These are phyloP conservation scores for Abscondita cerata DNA, from an alignment of 2,888 invertebrate species.

Conservation along the genomic window DNA sequence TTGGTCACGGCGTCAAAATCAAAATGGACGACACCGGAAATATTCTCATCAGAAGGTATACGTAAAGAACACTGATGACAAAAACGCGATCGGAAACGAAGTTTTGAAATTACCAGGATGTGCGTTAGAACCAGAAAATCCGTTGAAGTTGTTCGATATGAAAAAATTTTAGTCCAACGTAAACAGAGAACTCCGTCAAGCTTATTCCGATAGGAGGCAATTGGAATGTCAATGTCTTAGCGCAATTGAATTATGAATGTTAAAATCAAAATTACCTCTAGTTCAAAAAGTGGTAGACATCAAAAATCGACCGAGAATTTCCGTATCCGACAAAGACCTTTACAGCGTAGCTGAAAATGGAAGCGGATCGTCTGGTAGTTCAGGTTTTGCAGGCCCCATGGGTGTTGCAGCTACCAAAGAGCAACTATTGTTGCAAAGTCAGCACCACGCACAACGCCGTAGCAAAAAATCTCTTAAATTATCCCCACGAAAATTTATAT, in stretches of 20 bases:
- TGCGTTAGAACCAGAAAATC: conserved; percentile 88
- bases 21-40: conserved; percentile 96
- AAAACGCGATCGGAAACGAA: conserved; percentile 91
- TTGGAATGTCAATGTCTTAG: conserved; percentile 93
- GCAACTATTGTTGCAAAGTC: conserved; percentile 70
- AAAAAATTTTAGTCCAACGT: conserved; percentile 95
- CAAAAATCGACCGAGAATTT: conserved; percentile 89
- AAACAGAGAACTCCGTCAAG: conserved; percentile 85
- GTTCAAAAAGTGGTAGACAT: conserved; percentile 89
- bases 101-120: conserved; percentile 87
- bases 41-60: conserved; percentile 91
- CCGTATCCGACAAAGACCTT: conserved; percentile 92
- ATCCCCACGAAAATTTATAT: conserved; percentile 85
- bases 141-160: conserved; percentile 91
- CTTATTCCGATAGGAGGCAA: conserved; percentile 88
- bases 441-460: conserved; percentile 70
- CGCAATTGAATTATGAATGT: conserved; percentile 77
- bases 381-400: conserved; percentile 62
- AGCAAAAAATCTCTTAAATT: conserved; percentile 91
- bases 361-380: conserved; percentile 68
- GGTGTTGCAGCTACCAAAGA: conserved; percentile 77
- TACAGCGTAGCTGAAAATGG: conserved; percentile 86
- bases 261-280: conserved; percentile 44
- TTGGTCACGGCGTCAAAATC: conserved; percentile 94
- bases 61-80: conserved; percentile 85